These are phyloP conservation scores for Phengaris alcon DNA, from an alignment of 2,888 invertebrate species.

Conservation along the genomic window DNA sequence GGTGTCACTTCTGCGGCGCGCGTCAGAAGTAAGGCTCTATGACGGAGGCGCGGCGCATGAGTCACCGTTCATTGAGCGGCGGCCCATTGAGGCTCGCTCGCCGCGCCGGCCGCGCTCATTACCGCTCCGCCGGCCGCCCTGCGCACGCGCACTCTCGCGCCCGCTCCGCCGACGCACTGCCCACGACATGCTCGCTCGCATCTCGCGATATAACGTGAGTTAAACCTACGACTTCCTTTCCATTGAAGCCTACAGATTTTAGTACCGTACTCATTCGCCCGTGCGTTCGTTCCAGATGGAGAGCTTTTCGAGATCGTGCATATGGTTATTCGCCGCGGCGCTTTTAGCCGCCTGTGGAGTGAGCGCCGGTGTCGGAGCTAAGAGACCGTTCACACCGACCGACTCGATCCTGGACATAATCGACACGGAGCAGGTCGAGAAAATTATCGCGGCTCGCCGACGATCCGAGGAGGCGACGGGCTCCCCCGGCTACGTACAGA, in stretches of 20 bases:
- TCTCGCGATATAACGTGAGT: slow-evolving; percentile 70
- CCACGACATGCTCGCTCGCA: slow-evolving; percentile 65
- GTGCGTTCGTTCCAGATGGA: slow-evolving; percentile 66
- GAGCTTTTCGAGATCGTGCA: slow-evolving; percentile 61
- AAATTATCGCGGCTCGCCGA: slow-evolving; percentile 73
- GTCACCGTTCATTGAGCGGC: slow-evolving; percentile 62
- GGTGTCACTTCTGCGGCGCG: slow-evolving; percentile 58
- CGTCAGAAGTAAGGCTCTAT: slow-evolving; percentile 64
- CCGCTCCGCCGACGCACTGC: slow-evolving; percentile 58
- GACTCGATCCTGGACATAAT: slow-evolving; percentile 82
- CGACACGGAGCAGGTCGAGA: slow-evolving; percentile 80
- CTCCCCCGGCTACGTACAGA: slow-evolving; percentile 71
- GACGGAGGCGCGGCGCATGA: slow-evolving; percentile 74
- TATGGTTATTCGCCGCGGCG: slow-evolving; percentile 67
- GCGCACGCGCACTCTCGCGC: slow-evolving; percentile 74
- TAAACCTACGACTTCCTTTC: slow-evolving; percentile 70
- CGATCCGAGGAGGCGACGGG: slow-evolving; percentile 65
- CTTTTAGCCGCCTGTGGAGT: slow-evolving; percentile 62
- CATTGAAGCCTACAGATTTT: slow-evolving; percentile 45
- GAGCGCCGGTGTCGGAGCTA: slow-evolving; percentile 62
- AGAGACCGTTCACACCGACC: slow-evolving; percentile 65
- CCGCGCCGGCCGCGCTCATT: slow-evolving; percentile 57
- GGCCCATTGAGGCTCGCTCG: slow-evolving; percentile 73
- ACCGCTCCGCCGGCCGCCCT: slow-evolving; percentile 77
- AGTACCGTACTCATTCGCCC: slow-evolving; percentile 31